Evolutionary conservation across 30 jellyfish, hydroid and myxozoan species (phyloP).

Genomic region (Hydractinia symbiolongicarpus): DNA sequence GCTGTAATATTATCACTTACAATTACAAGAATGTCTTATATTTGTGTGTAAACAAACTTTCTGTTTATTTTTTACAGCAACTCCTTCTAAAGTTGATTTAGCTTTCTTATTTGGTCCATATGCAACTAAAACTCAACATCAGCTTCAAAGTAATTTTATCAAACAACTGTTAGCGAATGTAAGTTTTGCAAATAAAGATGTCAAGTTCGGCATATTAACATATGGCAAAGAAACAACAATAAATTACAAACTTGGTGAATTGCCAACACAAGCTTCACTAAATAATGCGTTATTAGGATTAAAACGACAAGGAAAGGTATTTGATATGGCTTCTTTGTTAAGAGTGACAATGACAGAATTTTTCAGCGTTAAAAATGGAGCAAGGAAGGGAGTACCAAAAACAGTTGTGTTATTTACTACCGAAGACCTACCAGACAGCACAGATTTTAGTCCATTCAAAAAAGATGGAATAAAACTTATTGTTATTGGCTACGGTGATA

Average conservation of each 20-base stretch:
- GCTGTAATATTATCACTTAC: background rate
- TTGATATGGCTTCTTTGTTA: background rate
- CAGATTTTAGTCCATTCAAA: background rate
- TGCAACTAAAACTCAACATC: background rate
- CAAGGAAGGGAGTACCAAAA: conserved; percentile 12
- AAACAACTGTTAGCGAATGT: conserved; percentile 3
- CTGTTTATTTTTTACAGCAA: background rate
- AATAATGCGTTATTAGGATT: conserved; percentile 7
- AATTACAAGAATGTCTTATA: background rate
- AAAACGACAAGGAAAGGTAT: conserved; percentile 7
- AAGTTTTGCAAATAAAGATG: background rate
- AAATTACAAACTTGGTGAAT: conserved; percentile 10
- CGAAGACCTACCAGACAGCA: background rate
- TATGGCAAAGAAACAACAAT: conserved; percentile 17
- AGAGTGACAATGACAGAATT: background rate
- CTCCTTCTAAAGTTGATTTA: conserved; percentile 10
- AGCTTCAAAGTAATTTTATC: background rate
- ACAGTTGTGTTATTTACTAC: conserved; percentile 16
- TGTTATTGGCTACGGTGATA: conserved; percentile 19
- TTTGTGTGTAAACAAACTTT: background rate
- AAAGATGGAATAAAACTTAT: background rate
- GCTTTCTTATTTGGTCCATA: conserved; percentile 15
- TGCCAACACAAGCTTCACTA: background rate
- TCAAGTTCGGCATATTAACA: conserved; percentile 23
- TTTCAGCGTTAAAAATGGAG: conserved; percentile 5